These are phyloP conservation scores for Choristoneura fumiferana DNA, from an alignment of 1,140 invertebrate species.

Conservation along the genomic window DNA sequence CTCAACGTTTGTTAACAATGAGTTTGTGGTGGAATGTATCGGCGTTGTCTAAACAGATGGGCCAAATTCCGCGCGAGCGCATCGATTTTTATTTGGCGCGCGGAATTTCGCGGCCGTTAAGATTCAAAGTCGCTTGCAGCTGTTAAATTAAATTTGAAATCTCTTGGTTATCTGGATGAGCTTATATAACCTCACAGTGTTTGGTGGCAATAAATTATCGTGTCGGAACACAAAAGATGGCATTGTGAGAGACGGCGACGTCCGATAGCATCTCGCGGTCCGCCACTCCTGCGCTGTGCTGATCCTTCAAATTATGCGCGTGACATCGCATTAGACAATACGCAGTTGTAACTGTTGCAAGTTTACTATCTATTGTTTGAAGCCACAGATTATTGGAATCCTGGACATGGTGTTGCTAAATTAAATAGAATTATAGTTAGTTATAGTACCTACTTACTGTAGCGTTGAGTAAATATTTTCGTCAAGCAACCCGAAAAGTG, in stretches of 20 bases:
- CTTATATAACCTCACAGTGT: conserved; percentile 54
- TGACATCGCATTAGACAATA: conserved; percentile 16
- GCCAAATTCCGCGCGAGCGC: neutral
- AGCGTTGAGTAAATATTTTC: no score
- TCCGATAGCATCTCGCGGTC: conserved; percentile 54
- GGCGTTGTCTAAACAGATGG: conserved; percentile 18
- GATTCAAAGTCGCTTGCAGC: conserved; percentile 19
- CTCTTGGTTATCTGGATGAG: conserved; percentile 50
- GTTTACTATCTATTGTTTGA: conserved; percentile 4
- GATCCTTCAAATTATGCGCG: conserved; percentile 41
- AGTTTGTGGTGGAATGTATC: conserved; percentile 8
- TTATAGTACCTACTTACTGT: no score
- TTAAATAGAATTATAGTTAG: no score
- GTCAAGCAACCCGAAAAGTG: no score
- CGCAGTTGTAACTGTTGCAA: neutral
- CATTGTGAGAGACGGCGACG: conserved; percentile 66
- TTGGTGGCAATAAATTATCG: conserved; percentile 69
- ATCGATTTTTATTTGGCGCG: neutral
- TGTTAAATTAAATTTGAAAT: conserved; percentile 48
- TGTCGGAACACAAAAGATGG: conserved; percentile 70
- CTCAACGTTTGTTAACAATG: conserved; percentile 1
- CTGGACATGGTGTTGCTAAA: no score
- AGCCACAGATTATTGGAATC: no score
- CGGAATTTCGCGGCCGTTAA: conserved; percentile 10
- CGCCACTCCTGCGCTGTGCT: conserved; percentile 34